These are phyloP conservation scores for Melanotaenia duboulayi DNA, from an alignment of 2,113 vertebrate genomes.

Conservation along the genomic window DNA sequence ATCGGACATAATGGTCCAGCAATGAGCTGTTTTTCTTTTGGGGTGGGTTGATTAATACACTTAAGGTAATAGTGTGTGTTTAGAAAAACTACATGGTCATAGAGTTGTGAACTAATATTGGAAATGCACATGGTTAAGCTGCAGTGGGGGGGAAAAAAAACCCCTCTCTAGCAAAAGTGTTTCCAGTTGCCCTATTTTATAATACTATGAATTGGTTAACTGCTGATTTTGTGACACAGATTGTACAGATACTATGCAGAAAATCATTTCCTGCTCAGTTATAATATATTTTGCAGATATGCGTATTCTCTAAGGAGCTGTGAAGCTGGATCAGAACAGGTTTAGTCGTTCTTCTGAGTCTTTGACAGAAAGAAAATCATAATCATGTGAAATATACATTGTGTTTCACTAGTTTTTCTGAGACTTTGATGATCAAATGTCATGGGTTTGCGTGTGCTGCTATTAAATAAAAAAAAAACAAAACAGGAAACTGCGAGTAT, in stretches of 20 bases:
- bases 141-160: constrained; percentile 7
- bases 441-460: not conserved
- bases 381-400: not conserved
- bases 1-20: constrained; percentile 12
- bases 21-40: not conserved
- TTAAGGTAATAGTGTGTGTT: not conserved
- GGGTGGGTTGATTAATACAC: not conserved
- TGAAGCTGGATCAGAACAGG: not conserved
- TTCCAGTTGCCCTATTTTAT: constrained; percentile 3
- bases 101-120: constrained; percentile 9
- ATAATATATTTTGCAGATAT: constrained; percentile 10
- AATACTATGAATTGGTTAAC: not conserved
- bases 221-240: constrained; percentile 14
- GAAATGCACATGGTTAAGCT: constrained; percentile 3
- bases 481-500: constrained; percentile 67
- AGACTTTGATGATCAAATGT: constrained; percentile 5
- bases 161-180: not conserved
- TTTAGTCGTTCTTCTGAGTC: not conserved
- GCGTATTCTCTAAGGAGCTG: not conserved
- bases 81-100: too few species aligned
- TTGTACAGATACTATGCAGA: constrained; percentile 13
- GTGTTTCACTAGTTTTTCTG: not conserved
- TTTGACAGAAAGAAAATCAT: not conserved
- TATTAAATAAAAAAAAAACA: constrained; percentile 19
- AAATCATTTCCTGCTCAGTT: constrained; percentile 21